A percentile compares a stretch with the other conserved stretches of the same genome.
Conservation (phyloP, 1,140 invertebrate genomes). For the Drosophila rhopaloa region DNA sequence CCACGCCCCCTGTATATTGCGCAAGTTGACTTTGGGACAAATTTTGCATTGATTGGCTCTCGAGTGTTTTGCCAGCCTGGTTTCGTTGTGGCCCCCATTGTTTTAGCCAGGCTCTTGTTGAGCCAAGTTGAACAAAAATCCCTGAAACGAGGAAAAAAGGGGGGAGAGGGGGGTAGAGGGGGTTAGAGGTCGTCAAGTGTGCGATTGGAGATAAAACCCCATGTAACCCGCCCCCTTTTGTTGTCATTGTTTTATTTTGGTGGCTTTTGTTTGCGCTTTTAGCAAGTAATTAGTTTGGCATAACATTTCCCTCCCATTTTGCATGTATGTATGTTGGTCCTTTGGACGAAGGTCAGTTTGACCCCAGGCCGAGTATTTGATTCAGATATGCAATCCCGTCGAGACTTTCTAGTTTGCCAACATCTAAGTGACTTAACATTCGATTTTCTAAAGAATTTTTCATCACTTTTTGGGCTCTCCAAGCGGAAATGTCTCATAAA, state of each 20-base stretch:
- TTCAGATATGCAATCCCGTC: not conserved
- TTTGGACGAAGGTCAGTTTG: constrained; percentile 25
- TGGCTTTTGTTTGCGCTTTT: constrained; percentile 69
- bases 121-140: not conserved
- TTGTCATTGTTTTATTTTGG: constrained; percentile 41
- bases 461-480: not conserved
- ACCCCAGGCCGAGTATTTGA: not conserved
- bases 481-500: not conserved
- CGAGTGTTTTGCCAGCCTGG: constrained; percentile 39
- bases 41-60: constrained; percentile 70
- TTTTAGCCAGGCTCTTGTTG: constrained; percentile 37
- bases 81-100: constrained; percentile 31
- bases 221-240: constrained; percentile 7
- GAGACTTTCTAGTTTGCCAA: not conserved
- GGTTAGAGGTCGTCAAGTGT: constrained; percentile 19
- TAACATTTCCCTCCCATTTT: constrained; percentile 11
- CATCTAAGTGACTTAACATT: not conserved
- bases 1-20: constrained; percentile 12
- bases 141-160: not conserved
- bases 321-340: not conserved
- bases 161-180: not conserved
- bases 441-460: not conserved
- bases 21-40: constrained; percentile 28
- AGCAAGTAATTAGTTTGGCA: constrained; percentile 72
- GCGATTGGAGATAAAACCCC: constrained; percentile 30